Percentiles rank a stretch among this genome's conserved stretches.
These are phyloP conservation scores for Eidolon dupreanum DNA, from an alignment of 2,797 vertebrate genomes.

Conservation along the genomic window DNA sequence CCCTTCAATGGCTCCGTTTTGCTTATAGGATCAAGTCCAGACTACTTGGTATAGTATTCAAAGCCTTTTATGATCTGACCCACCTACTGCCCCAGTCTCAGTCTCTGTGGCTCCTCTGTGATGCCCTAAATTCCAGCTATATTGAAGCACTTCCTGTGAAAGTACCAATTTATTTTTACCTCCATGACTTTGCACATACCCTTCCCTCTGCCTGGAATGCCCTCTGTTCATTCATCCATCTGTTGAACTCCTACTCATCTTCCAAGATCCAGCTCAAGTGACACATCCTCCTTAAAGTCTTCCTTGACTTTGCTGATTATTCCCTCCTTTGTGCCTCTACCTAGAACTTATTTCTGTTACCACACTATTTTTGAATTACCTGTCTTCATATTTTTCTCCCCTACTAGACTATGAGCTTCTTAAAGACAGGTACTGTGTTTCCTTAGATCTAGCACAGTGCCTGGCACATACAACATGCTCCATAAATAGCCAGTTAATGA, in stretches of 20 bases:
- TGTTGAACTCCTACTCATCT: background rate
- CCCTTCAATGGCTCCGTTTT: background rate
- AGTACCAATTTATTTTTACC: background rate
- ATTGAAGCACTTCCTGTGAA: constrained; percentile 7
- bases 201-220: background rate
- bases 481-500: background rate
- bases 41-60: background rate
- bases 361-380: constrained; percentile 24
- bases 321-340: background rate
- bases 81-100: background rate
- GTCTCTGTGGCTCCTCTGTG: background rate
- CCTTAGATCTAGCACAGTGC: background rate
- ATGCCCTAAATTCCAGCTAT: background rate
- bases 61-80: background rate
- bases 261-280: background rate
- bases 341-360: background rate
- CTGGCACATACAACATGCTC: background rate
- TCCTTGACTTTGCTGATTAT: background rate
- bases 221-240: background rate
- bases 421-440: background rate
- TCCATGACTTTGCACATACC: background rate
- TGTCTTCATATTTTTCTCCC: background rate
- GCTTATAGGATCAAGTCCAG: background rate
- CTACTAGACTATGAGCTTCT: background rate
- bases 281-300: background rate